Conservation (phyloP, 2,113 vertebrate species). For the Cavia aperea region DNA sequence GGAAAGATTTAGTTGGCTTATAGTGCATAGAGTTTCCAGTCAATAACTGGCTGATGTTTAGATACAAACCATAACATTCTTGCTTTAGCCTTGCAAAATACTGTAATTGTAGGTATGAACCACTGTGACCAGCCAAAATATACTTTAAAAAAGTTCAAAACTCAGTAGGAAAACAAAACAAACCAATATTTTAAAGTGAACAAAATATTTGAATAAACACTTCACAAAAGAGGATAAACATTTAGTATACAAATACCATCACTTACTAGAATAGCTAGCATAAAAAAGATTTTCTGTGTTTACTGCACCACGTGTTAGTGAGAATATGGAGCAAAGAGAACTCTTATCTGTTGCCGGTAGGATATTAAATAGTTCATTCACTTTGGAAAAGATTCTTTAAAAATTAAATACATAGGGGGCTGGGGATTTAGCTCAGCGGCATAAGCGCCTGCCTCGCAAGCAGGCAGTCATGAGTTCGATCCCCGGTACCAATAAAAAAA, state of each 20-base stretch:
- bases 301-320: background rate
- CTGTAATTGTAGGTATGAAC: background rate
- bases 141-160: background rate
- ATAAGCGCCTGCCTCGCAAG: too few species aligned
- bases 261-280: background rate
- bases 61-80: background rate
- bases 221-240: background rate
- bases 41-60: background rate
- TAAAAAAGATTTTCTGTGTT: background rate
- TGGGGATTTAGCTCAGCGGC: too few species aligned
- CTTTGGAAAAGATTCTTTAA: background rate
- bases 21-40: background rate
- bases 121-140: background rate
- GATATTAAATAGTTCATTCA: background rate
- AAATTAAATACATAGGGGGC: background rate
- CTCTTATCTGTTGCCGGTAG: background rate
- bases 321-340: background rate
- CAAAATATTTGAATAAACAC: background rate
- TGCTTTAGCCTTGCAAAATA: background rate
- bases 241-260: background rate
- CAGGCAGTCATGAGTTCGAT: too few species aligned
- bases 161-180: background rate
- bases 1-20: background rate
- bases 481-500: too few species aligned
- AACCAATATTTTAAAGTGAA: background rate